Conservation (phyloP, 1,140 invertebrate genomes). For the Drosophila orena region DNA sequence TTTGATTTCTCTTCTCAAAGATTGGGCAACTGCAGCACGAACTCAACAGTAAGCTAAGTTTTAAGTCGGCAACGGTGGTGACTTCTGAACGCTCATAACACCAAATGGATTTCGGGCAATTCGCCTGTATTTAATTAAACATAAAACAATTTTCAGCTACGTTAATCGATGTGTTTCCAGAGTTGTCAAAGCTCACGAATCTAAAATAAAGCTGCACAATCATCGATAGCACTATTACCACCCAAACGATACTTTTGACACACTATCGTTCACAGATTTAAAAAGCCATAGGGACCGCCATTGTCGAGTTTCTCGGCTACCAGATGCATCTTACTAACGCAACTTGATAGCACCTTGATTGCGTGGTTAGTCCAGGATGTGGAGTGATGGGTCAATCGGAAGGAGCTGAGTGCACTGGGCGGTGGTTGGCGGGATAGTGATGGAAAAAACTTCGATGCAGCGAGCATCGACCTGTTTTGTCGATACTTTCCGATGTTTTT, state of each 20-base stretch:
- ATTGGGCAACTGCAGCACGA: background rate
- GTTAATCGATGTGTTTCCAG: slow-evolving; percentile 21
- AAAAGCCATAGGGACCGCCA: background rate
- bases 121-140: slow-evolving; percentile 35
- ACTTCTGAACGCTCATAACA: slow-evolving; percentile 22
- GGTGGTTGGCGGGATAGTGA: too few species aligned
- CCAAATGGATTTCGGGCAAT: slow-evolving; percentile 12
- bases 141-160: slow-evolving; percentile 42
- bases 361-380: too few species aligned
- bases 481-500: too few species aligned
- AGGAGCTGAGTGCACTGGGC: too few species aligned
- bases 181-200: slow-evolving; percentile 10
- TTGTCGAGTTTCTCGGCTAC: too few species aligned
- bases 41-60: background rate
- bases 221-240: slow-evolving; percentile 7
- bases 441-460: too few species aligned
- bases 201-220: background rate
- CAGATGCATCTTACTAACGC: background rate
- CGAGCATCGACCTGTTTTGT: too few species aligned
- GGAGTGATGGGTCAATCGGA: too few species aligned
- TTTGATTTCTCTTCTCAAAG: background rate
- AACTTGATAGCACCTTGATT: too few species aligned
- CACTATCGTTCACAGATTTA: background rate
- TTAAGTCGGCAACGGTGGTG: background rate
- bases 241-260: background rate